Evolutionary conservation across 2,888 invertebrate species (phyloP).

Genomic region (Panorpa germanica): DNA sequence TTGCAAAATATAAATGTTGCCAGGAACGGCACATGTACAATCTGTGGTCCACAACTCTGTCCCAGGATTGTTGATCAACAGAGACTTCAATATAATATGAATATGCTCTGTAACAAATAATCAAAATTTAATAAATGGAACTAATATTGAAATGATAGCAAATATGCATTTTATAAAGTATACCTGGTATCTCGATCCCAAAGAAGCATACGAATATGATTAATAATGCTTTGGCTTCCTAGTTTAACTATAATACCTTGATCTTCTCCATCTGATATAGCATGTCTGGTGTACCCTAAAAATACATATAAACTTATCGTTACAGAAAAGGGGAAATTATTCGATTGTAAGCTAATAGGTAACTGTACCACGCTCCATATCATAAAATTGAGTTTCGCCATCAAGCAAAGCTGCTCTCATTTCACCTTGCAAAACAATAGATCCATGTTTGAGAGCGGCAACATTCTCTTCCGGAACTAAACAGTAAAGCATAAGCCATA

Average conservation of each 20-base stretch:
- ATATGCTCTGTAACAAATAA: constrained; percentile 42
- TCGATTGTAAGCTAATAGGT: constrained; percentile 11
- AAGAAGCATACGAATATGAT: constrained; percentile 78
- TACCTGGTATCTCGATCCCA: constrained; percentile 85
- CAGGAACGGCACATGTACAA: constrained; percentile 87
- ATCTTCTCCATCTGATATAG: constrained; percentile 57
- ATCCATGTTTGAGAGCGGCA: constrained; percentile 59
- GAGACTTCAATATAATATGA: constrained; percentile 86
- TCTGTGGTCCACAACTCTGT: constrained; percentile 81
- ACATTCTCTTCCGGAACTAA: constrained; percentile 83
- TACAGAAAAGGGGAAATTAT: background rate
- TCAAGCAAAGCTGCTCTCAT: constrained; percentile 75
- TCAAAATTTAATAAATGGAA: constrained; percentile 4
- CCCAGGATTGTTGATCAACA: constrained; percentile 91
- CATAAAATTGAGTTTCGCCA: constrained; percentile 71
- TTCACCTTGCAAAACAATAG: constrained; percentile 80
- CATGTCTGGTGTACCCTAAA: constrained; percentile 63
- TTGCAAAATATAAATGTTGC: constrained; percentile 86
- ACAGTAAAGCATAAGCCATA: constrained; percentile 10
- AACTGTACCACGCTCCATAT: constrained; percentile 78
- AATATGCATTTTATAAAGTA: constrained; percentile 8
- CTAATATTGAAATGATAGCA: constrained; percentile 21
- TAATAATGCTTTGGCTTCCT: constrained; percentile 71
- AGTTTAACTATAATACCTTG: constrained; percentile 76
- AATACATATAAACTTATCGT: constrained; percentile 1